These are phyloP conservation scores for Aphidius colemani DNA, from an alignment of 2,888 invertebrate species.

Conservation along the genomic window DNA sequence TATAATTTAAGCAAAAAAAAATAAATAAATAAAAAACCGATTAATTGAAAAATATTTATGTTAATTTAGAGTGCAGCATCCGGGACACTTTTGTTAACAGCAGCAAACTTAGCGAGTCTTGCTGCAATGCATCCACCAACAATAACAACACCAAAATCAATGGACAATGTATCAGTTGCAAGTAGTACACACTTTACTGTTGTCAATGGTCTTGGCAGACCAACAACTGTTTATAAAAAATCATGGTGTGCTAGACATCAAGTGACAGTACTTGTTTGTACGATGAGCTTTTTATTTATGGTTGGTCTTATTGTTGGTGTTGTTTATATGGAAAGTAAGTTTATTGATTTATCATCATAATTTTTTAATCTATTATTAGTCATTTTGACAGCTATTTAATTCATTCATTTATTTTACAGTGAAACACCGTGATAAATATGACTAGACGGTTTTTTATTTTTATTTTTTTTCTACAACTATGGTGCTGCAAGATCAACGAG, in stretches of 20 bases:
- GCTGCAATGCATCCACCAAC: conserved; percentile 58
- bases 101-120: conserved; percentile 70
- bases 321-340: conserved; percentile 85
- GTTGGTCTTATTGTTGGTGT: conserved; percentile 80
- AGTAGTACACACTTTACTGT: conserved; percentile 89
- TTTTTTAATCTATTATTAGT: conserved; percentile 20
- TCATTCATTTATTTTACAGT: conserved; percentile 59
- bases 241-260: conserved; percentile 79
- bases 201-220: conserved; percentile 75
- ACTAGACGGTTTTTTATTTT: conserved; percentile 37
- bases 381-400: background rate
- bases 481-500: too few relatives aligned
- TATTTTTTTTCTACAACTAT: background rate
- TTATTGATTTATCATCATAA: too few relatives aligned
- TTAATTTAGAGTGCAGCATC: conserved; percentile 75
- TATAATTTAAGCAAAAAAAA: too few relatives aligned
- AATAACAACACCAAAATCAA: conserved; percentile 62
- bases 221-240: conserved; percentile 66
- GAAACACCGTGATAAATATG: conserved; percentile 60
- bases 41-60: background rate
- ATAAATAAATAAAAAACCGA: conserved; percentile 4
- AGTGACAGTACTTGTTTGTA: conserved; percentile 79
- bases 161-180: conserved; percentile 76
- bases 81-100: conserved; percentile 78
- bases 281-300: conserved; percentile 81